Evolutionary conservation across 2,113 vertebrate genomes (phyloP).

Genomic region (Percina caprodes): DNA sequence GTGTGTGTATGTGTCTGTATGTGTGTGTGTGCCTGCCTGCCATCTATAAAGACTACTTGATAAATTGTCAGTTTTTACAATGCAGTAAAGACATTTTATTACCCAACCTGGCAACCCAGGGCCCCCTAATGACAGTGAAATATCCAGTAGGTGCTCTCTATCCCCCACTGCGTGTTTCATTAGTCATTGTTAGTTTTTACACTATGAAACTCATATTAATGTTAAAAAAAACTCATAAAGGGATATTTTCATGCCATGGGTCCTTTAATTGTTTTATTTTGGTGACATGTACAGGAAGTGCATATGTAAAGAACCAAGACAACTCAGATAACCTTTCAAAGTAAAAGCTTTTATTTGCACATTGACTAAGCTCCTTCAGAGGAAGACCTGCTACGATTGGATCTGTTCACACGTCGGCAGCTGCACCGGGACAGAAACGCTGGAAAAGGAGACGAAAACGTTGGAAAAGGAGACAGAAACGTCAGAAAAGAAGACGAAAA

Average conservation of each 20-base stretch:
- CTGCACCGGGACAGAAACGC: background rate
- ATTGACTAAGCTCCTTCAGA: slow-evolving; percentile 47
- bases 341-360: slow-evolving; percentile 70
- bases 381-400: background rate
- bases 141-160: background rate
- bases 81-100: background rate
- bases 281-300: background rate
- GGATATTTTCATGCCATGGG: too few species aligned
- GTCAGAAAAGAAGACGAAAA: too few species aligned
- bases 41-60: background rate
- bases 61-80: background rate
- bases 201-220: too few species aligned
- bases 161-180: background rate
- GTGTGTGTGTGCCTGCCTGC: background rate
- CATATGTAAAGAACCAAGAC: slow-evolving; percentile 26
- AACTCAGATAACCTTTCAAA: slow-evolving; percentile 21
- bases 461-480: too few species aligned
- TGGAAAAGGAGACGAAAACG: too few species aligned
- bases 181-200: background rate
- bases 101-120: slow-evolving; percentile 13
- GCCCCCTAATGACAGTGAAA: background rate
- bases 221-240: too few species aligned
- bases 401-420: slow-evolving; percentile 7
- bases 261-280: too few species aligned
- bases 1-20: too few species aligned